Evolutionary conservation across 92 coral and sea anemone genomes (phyloP).

Genomic region (Anthopleura xanthogrammica): DNA sequence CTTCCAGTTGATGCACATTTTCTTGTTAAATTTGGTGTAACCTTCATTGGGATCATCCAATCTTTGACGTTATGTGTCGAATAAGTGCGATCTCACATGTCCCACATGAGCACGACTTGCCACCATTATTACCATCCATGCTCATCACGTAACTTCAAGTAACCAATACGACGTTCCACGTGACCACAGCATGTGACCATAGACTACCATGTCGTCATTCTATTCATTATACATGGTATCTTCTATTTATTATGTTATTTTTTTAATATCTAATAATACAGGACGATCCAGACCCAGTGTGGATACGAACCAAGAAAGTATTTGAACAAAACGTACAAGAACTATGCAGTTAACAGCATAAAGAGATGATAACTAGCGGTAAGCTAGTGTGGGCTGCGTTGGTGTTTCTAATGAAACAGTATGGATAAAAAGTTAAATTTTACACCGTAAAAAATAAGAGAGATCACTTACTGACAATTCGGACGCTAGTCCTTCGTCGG

Average conservation of each 20-base stretch:
- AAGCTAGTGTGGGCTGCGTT: too few species aligned
- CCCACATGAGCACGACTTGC: too few species aligned
- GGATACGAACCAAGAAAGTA: slow-evolving; percentile 36
- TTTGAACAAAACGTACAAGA: slow-evolving; percentile 38
- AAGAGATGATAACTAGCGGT: too few species aligned
- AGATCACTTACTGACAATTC: too few species aligned
- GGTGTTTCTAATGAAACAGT: too few species aligned
- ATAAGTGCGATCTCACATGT: too few species aligned
- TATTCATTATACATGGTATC: neutral
- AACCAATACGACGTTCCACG: neutral
- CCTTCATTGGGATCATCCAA: neutral
- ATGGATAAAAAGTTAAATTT: too few species aligned
- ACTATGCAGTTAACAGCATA: neutral
- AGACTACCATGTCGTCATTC: neutral
- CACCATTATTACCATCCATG: too few species aligned
- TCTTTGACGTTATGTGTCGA: too few species aligned
- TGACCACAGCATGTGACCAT: neutral
- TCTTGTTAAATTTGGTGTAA: neutral
- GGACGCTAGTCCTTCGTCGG: too few species aligned
- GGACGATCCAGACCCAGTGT: slow-evolving; percentile 39
- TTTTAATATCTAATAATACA: neutral
- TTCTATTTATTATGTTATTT: neutral
- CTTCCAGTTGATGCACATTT: too few species aligned
- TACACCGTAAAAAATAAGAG: too few species aligned
- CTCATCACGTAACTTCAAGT: neutral